phyloP scores from a whole-genome alignment of 2,888 invertebrate genomes.

The Tenthredo scrophulariae region DNA sequence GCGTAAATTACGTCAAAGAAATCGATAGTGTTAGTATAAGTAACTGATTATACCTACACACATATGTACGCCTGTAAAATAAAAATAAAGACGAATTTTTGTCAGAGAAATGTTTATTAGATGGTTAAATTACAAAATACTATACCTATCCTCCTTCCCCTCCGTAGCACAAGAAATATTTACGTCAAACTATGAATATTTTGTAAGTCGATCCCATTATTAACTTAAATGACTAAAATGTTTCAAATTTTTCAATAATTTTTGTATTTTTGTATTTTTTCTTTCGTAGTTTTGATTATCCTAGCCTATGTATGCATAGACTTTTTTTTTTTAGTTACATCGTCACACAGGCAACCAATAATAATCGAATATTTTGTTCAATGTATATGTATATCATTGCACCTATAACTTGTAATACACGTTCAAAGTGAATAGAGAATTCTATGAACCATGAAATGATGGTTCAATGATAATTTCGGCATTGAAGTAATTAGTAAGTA shows the following conservation, averaged over 20 bases:
- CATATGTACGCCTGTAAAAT: not conserved
- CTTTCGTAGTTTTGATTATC: not conserved
- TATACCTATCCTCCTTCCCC: slow-evolving; percentile 9
- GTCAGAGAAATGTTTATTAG: slow-evolving; percentile 39
- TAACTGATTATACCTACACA: not conserved
- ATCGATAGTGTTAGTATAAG: not conserved
- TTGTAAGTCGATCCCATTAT: slow-evolving; percentile 20
- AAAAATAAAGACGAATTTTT: not conserved
- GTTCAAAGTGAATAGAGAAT: not conserved
- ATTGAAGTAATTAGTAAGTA: not conserved
- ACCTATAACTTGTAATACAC: not conserved
- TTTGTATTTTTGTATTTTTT: not conserved
- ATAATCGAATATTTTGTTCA: slow-evolving; percentile 2
- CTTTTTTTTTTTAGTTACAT: not conserved
- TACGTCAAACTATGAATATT: slow-evolving; percentile 18
- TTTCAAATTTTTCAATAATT: not conserved
- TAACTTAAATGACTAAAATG: slow-evolving; percentile 35
- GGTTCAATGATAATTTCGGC: not conserved
- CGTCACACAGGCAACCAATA: not conserved
- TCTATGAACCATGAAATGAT: not conserved
- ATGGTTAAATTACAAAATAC: slow-evolving; percentile 46
- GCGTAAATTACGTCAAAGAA: not conserved
- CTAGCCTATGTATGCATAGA: not conserved
- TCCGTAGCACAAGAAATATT: not conserved
- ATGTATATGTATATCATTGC: not conserved